Evolutionary conservation across 2,113 vertebrate species (phyloP), one percentile per base, ranked within the genome.

Genomic region (Azemiops feae): DNA sequence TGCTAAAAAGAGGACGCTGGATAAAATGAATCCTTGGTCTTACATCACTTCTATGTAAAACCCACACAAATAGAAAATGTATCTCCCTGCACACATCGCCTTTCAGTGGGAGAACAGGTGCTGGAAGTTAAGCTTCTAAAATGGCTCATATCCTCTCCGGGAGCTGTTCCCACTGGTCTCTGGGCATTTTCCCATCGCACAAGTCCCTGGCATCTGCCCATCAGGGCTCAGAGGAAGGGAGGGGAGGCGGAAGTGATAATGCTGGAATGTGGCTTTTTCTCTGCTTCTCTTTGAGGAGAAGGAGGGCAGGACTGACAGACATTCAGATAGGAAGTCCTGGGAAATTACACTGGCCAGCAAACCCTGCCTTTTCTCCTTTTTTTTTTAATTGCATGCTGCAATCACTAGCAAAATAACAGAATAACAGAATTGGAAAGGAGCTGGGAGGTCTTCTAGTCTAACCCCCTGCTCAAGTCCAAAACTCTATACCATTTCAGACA

Each of bases 71-170:
- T 43, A 22, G 74, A 43, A 81, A 43, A 39, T 4, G 34, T 43
- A 43, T 81, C 74, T 43, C 18, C 74, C 74, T 3, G 10, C 74
- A 22, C 50, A 23, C 91, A 39, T 34, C 45, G 45, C 27, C 30
- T 25, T 54, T 88, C 74, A 89, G 69, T 92, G 91, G 74, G 90
- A 93, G 87, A 95, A 89, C 93, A 93, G 96, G 86, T 88, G 89
- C 91, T 81, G 89, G 92, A 90, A 95, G 96, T 96, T 94, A 96
- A 96, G 90, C 91, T 95, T 95, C 91, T 94, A 94, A 94, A 96
- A 92, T 53, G 52, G 96, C 92, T 95, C 91, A 89, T 91, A 92
- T 93, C 95, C 90, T 93, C 93, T 94, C 96, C 87, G 91, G 55
- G 53, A 95, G 87, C 74, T 1, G 30, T 96, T 97, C 95, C 94